These are phyloP conservation scores for Bhutanitis thaidina DNA, from an alignment of 2,888 invertebrate genomes.

Conservation along the genomic window DNA sequence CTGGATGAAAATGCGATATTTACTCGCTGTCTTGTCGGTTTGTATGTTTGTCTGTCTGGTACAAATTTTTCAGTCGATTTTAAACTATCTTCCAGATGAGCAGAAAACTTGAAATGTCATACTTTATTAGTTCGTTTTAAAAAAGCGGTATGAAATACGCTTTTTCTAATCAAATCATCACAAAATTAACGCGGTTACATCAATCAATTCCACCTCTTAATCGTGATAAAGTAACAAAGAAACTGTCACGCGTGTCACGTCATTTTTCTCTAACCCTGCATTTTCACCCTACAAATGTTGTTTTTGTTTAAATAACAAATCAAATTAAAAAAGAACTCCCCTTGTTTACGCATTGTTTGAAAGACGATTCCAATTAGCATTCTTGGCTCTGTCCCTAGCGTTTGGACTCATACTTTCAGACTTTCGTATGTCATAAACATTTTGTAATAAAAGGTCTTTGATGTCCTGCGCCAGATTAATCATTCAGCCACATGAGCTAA, in stretches of 20 bases:
- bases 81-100: no score
- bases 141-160: no score
- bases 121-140: no score
- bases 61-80: no score
- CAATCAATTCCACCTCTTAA: background rate
- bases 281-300: conserved; percentile 23
- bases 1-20: no score
- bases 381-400: conserved; percentile 44
- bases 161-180: background rate
- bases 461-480: conserved; percentile 28
- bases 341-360: conserved; percentile 57
- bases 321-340: conserved; percentile 54
- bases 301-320: conserved; percentile 33
- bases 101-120: no score
- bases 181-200: conserved; percentile 4
- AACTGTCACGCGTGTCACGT: conserved; percentile 17
- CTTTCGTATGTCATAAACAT: conserved; percentile 48
- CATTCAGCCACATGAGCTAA: background rate
- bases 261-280: conserved; percentile 23
- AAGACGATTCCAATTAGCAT: conserved; percentile 58
- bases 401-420: conserved; percentile 39
- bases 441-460: conserved; percentile 40
- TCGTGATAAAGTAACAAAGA: background rate
- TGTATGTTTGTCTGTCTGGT: no score
- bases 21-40: no score